Conservation (phyloP, 2,888 invertebrate species). For the Bibio marci region DNA sequence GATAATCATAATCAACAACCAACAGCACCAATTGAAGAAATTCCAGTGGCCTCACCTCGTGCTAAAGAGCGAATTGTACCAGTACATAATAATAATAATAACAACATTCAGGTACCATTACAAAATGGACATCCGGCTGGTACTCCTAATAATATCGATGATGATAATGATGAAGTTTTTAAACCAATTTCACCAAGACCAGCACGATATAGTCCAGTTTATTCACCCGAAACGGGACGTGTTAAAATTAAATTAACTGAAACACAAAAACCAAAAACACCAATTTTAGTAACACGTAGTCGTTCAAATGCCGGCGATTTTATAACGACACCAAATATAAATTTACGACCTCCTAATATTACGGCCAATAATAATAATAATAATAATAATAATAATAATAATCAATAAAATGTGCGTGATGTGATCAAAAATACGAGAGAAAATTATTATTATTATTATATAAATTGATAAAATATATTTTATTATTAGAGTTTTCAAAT, state of each 20-base stretch:
- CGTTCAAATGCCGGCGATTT: constrained; percentile 59
- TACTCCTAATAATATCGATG: constrained; percentile 8
- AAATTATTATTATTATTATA: too few species aligned
- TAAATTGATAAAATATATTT: too few species aligned
- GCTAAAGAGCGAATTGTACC: neutral
- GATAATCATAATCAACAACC: constrained; percentile 10
- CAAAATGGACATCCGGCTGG: neutral
- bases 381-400: too few species aligned
- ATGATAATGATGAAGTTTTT: constrained; percentile 34
- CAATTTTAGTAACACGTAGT: constrained; percentile 59
- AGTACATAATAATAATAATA: too few species aligned
- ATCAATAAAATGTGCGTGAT: too few species aligned
- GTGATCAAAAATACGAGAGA: too few species aligned
- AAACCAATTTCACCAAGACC: constrained; percentile 33
- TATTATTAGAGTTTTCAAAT: too few species aligned
- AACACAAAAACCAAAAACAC: constrained; percentile 66
- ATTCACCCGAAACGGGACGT: constrained; percentile 49
- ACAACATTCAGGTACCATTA: too few species aligned
- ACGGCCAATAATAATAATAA: constrained; percentile 4
- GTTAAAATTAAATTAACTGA: constrained; percentile 63
- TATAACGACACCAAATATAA: constrained; percentile 40
- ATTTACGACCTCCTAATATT: constrained; percentile 7
- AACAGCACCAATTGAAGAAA: constrained; percentile 3
- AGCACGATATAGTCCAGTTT: constrained; percentile 33
- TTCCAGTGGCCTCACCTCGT: constrained; percentile 1